phyloP scores from a whole-genome alignment of 2,888 invertebrate genomes.

The Patella caerulea region DNA sequence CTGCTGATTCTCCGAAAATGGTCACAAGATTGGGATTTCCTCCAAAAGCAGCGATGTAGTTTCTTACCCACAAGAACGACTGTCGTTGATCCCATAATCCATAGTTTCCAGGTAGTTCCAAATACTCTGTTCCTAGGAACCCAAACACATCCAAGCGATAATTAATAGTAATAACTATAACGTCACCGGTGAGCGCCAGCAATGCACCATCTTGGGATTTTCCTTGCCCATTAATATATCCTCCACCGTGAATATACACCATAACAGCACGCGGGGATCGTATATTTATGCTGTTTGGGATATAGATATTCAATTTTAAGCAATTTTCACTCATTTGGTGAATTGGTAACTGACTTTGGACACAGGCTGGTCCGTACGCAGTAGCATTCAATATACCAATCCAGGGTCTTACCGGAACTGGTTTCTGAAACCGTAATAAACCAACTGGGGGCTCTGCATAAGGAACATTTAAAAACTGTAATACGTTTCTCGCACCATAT shows the following conservation, averaged over 20 bases:
- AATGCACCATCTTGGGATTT: conserved; percentile 75
- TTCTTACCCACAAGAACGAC: conserved; percentile 92
- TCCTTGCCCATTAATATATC: conserved; percentile 92
- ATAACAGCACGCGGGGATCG: conserved; percentile 79
- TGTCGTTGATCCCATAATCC: conserved; percentile 93
- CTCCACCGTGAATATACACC: conserved; percentile 94
- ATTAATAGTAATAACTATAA: conserved; percentile 94
- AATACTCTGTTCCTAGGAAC: conserved; percentile 88
- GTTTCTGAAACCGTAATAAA: conserved; percentile 49
- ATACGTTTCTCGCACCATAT: conserved; percentile 5
- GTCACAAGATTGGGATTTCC: conserved; percentile 48
- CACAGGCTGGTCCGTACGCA: conserved; percentile 22
- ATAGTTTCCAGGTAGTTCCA: conserved; percentile 88
- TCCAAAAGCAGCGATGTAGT: conserved; percentile 79
- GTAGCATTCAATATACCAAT: conserved; percentile 73
- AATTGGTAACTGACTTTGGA: conserved; percentile 76
- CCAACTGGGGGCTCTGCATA: conserved; percentile 77
- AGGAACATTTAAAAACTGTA: conserved; percentile 57
- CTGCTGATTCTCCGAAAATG: conserved; percentile 57
- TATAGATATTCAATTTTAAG: conserved; percentile 93
- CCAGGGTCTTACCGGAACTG: conserved; percentile 45
- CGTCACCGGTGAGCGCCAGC: conserved; percentile 89
- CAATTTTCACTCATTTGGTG: conserved; percentile 95
- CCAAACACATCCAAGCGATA: conserved; percentile 93
- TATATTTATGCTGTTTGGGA: conserved; percentile 83